Evolutionary conservation across 2,888 invertebrate genomes (phyloP).

Genomic region (Brachynemurus nebulosus): DNA sequence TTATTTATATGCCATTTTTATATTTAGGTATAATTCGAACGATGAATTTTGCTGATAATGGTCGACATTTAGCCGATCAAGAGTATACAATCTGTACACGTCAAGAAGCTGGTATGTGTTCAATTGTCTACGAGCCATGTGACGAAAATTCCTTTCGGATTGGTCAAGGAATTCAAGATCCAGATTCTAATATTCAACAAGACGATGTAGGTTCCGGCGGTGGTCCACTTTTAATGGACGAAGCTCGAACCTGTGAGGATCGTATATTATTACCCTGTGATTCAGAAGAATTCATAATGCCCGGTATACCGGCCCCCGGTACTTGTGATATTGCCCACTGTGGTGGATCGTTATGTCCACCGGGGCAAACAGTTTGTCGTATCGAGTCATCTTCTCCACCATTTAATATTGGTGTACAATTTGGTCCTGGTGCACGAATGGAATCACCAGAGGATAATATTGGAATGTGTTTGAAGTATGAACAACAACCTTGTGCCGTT

Average conservation of each 20-base stretch:
- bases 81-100: constrained; percentile 65
- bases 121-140: constrained; percentile 63
- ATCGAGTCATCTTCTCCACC: constrained; percentile 66
- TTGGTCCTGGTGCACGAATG: constrained; percentile 52
- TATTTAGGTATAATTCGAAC: constrained; percentile 54
- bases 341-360: constrained; percentile 56
- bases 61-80: constrained; percentile 64
- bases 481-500: constrained; percentile 50
- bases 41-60: constrained; percentile 71
- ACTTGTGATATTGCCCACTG: constrained; percentile 69
- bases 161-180: constrained; percentile 33
- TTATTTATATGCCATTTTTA: too few species aligned
- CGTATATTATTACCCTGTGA: constrained; percentile 71
- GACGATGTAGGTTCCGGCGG: constrained; percentile 28
- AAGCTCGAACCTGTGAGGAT: constrained; percentile 42
- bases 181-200: neutral
- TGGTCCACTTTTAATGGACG: constrained; percentile 25
- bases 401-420: constrained; percentile 64
- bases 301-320: constrained; percentile 41
- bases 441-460: constrained; percentile 66
- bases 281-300: constrained; percentile 68
- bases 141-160: constrained; percentile 63
- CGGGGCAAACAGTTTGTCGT: constrained; percentile 37
- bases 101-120: constrained; percentile 54
- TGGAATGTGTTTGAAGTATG: constrained; percentile 63